Percentiles rank a stretch among this genome's conserved stretches.
Evolutionary conservation across 1,140 invertebrate genomes (phyloP).

Genomic region (Varroa destructor): DNA sequence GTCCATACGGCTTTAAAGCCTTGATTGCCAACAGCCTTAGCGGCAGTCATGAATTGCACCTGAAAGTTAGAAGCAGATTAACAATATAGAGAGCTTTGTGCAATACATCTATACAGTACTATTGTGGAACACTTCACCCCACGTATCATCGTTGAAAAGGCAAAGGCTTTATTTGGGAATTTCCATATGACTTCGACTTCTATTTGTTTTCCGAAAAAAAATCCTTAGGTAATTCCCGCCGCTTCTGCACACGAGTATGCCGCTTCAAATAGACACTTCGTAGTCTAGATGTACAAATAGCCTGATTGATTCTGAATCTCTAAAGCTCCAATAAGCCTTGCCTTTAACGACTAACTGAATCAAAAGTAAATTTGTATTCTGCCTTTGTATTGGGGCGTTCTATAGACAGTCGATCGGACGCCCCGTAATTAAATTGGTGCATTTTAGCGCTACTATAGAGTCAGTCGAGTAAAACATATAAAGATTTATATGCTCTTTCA

Average conservation of each 20-base stretch:
- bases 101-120: background rate
- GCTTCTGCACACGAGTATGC: background rate
- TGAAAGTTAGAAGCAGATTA: slow-evolving; percentile 42
- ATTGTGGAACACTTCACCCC: slow-evolving; percentile 24
- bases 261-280: too few relatives aligned
- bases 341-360: too few relatives aligned
- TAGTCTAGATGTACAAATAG: too few relatives aligned
- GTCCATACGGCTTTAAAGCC: slow-evolving; percentile 81
- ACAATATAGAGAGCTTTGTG: slow-evolving; percentile 30
- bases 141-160: slow-evolving; percentile 1
- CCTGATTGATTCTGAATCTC: too few relatives aligned
- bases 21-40: slow-evolving; percentile 62
- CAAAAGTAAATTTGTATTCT: too few relatives aligned
- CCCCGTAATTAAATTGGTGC: too few relatives aligned
- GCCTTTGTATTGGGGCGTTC: too few relatives aligned
- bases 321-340: too few relatives aligned
- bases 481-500: too few relatives aligned
- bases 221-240: background rate
- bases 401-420: too few relatives aligned
- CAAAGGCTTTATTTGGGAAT: background rate
- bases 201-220: background rate
- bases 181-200: background rate
- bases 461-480: too few relatives aligned
- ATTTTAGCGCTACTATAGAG: too few relatives aligned
- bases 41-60: slow-evolving; percentile 57